These are phyloP conservation scores for Bruchidius siliquastri DNA, from an alignment of 2,888 invertebrate species.

Conservation along the genomic window DNA sequence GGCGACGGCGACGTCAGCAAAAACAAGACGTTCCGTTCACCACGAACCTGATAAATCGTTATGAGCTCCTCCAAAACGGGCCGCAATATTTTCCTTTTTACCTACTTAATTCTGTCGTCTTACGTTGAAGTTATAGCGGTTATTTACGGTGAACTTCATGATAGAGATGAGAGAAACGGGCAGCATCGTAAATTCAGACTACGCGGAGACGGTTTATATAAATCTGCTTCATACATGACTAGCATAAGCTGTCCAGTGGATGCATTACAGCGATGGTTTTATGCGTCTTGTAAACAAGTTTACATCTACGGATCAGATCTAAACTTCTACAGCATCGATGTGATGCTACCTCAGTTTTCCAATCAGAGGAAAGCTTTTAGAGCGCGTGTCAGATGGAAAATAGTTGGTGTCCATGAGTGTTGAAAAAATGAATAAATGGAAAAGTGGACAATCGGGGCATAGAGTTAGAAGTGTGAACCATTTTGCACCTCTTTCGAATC, in stretches of 20 bases:
- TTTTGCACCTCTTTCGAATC: too few species aligned
- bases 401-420: too few species aligned
- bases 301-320: background rate
- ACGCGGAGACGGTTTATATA: background rate
- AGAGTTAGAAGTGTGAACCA: too few species aligned
- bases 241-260: background rate
- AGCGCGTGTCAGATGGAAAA: too few species aligned
- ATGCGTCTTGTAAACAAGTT: background rate
- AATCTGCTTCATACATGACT: background rate
- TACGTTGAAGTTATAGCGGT: slow-evolving; percentile 23
- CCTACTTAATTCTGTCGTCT: slow-evolving; percentile 28
- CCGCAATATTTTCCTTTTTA: slow-evolving; percentile 26
- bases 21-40: slow-evolving; percentile 6
- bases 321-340: background rate
- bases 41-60: slow-evolving; percentile 27
- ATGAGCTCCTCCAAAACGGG: slow-evolving; percentile 24
- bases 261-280: background rate
- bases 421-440: too few species aligned
- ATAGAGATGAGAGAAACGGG: slow-evolving; percentile 20
- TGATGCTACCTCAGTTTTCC: too few species aligned
- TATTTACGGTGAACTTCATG: slow-evolving; percentile 23
- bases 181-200: background rate
- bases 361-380: too few species aligned
- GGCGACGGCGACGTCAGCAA: slow-evolving; percentile 9
- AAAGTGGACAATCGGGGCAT: too few species aligned